Percentiles rank a stretch among this genome's conserved stretches.
phyloP scores from a whole-genome alignment of 1,140 invertebrate genomes.

The Papilio polyxenes region DNA sequence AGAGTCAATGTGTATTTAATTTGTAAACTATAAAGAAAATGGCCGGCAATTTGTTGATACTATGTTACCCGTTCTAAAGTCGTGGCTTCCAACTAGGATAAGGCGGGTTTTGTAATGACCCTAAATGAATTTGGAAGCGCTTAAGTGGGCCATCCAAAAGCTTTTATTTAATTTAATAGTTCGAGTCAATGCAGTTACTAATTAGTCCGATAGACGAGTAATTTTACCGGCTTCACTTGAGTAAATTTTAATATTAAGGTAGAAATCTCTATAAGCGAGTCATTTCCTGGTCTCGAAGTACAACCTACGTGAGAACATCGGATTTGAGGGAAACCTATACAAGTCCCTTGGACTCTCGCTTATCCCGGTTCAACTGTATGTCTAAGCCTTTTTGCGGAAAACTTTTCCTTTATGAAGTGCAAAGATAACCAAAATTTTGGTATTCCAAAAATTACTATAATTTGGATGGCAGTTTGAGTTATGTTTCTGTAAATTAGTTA shows the following conservation, averaged over 20 bases:
- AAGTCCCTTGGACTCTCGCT: too few relatives aligned
- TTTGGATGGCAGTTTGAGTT: too few relatives aligned
- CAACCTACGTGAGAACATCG: too few relatives aligned
- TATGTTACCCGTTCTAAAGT: not conserved
- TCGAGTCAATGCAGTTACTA: not conserved
- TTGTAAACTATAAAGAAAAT: not conserved
- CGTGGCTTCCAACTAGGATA: conserved; percentile 5
- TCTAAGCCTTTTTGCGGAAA: too few relatives aligned
- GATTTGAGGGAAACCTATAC: too few relatives aligned
- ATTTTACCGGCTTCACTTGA: not conserved
- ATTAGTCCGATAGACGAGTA: not conserved
- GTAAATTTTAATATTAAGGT: not conserved
- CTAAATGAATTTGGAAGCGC: not conserved
- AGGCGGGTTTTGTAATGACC: not conserved
- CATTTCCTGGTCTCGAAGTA: too few relatives aligned
- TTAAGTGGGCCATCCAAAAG: conserved; percentile 2
- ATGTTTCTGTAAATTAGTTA: too few relatives aligned
- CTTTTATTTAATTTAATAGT: conserved; percentile 13
- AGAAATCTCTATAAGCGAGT: too few relatives aligned
- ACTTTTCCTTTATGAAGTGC: too few relatives aligned
- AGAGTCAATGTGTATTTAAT: not conserved
- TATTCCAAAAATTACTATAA: too few relatives aligned
- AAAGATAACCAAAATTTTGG: too few relatives aligned
- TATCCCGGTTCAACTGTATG: too few relatives aligned
- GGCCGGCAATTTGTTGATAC: not conserved